These are phyloP conservation scores for Macrosiphum euphorbiae DNA, from an alignment of 2,888 invertebrate species.

Conservation along the genomic window DNA sequence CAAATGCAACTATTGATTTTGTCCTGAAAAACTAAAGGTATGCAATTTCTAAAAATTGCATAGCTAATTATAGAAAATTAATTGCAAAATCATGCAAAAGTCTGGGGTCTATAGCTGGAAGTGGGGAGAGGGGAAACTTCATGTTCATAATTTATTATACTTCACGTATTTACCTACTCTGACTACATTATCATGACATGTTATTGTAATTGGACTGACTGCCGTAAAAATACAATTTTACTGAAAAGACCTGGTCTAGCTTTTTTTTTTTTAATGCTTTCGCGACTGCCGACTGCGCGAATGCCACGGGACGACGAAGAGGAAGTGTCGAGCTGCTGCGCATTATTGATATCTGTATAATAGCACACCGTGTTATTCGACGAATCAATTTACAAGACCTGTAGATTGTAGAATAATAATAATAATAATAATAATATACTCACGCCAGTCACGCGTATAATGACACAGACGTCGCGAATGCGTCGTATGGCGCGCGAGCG, in stretches of 20 bases:
- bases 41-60: no score
- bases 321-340: neutral
- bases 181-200: neutral
- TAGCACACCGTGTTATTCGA: slow-evolving; percentile 5
- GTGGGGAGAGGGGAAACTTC: no score
- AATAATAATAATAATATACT: slow-evolving; percentile 14
- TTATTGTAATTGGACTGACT: neutral
- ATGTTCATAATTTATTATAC: no score
- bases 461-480: neutral
- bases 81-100: no score
- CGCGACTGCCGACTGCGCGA: no score
- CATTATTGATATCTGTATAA: neutral
- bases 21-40: no score
- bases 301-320: neutral
- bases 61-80: no score
- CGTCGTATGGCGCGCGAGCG: neutral
- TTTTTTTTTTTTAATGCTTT: neutral
- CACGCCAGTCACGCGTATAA: neutral
- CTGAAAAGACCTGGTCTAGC: neutral
- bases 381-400: slow-evolving; percentile 33
- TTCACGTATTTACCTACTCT: no score
- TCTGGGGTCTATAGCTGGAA: no score
- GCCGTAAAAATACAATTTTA: neutral
- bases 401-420: neutral
- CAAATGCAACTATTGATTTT: no score